A percentile compares a stretch with the other conserved stretches of the same genome.
Conservation (phyloP, 2,888 invertebrate genomes). For the Neelides folsomi region DNA sequence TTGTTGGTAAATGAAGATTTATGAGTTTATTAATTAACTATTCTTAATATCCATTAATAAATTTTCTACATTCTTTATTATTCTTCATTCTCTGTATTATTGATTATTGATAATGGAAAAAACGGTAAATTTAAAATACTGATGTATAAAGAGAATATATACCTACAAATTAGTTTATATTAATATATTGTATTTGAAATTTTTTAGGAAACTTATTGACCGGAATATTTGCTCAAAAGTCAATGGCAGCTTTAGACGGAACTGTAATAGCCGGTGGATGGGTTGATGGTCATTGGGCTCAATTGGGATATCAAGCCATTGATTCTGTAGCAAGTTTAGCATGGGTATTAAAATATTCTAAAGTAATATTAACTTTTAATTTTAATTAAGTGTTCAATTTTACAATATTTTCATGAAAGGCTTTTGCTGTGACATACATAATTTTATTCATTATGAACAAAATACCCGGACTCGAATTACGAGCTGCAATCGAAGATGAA, state of each 20-base stretch:
- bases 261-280: slow-evolving; percentile 25
- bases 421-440: slow-evolving; percentile 20
- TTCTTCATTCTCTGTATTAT: no score
- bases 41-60: no score
- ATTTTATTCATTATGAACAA: slow-evolving; percentile 25
- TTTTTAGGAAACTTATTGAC: slow-evolving; percentile 21
- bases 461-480: slow-evolving; percentile 26
- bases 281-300: slow-evolving; percentile 27
- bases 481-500: slow-evolving; percentile 22
- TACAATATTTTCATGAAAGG: neutral
- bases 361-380: no score
- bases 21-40: slow-evolving; percentile 1
- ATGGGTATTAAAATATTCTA: slow-evolving; percentile 8
- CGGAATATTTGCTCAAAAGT: slow-evolving; percentile 26
- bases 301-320: slow-evolving; percentile 19
- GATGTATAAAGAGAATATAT: no score
- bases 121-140: no score
- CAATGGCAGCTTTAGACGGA: slow-evolving; percentile 24
- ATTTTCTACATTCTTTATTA: no score
- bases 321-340: slow-evolving; percentile 19
- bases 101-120: no score
- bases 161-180: no score
- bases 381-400: no score
- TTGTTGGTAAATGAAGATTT: slow-evolving; percentile 15
- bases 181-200: no score